phyloP scores from a whole-genome alignment of 2,113 vertebrate species.

The Piaya cayana region DNA sequence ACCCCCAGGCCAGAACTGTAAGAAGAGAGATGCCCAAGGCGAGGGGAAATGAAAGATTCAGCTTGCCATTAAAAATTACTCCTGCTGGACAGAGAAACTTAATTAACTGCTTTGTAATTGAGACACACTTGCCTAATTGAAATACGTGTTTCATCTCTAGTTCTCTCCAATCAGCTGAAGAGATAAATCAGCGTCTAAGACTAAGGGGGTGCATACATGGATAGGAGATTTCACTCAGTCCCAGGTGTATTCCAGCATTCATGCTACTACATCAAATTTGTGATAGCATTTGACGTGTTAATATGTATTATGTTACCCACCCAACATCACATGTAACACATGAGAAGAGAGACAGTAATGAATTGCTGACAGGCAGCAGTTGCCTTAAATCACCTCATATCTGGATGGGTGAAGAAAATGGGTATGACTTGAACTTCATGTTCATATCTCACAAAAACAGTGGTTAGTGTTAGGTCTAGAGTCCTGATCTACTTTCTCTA shows the following conservation, averaged over 20 bases:
- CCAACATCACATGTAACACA: background rate
- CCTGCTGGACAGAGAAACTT: background rate
- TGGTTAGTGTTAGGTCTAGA: background rate
- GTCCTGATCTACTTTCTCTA: background rate
- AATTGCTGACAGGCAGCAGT: background rate
- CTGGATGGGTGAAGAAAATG: background rate
- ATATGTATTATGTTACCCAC: background rate
- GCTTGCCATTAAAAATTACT: background rate
- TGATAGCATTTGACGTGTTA: background rate
- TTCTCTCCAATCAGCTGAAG: background rate
- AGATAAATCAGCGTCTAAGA: background rate
- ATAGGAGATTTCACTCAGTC: background rate
- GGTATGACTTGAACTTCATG: background rate
- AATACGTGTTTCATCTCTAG: background rate
- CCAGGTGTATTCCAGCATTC: background rate
- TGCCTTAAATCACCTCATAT: background rate
- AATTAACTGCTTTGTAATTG: background rate
- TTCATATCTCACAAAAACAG: background rate
- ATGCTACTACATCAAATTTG: background rate
- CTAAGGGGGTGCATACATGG: background rate
- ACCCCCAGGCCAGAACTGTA: background rate
- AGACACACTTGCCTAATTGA: background rate
- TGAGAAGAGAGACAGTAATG: background rate
- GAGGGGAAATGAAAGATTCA: background rate
- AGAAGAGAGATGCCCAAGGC: background rate